These are phyloP conservation scores for Dicycla oo DNA, from an alignment of 2,888 invertebrate genomes.

Conservation along the genomic window DNA sequence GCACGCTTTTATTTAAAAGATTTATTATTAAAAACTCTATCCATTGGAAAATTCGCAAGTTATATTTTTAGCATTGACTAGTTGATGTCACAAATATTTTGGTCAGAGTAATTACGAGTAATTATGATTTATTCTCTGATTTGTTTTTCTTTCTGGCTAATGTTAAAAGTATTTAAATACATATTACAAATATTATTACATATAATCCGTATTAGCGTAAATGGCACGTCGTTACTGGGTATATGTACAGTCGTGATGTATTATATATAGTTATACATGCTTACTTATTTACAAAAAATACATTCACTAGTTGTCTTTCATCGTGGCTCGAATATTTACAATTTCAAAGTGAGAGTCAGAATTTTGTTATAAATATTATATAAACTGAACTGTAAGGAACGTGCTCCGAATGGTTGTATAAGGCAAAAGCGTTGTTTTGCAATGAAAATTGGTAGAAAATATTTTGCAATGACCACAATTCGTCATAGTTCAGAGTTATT, in stretches of 20 bases:
- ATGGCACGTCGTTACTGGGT: conserved; percentile 58
- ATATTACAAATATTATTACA: conserved; percentile 29
- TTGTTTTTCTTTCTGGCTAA: background rate
- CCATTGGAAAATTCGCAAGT: background rate
- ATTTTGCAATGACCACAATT: background rate
- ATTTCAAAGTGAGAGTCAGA: conserved; percentile 41
- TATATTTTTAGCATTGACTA: conserved; percentile 30
- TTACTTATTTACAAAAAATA: conserved; percentile 71
- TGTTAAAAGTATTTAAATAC: conserved; percentile 34
- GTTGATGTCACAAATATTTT: background rate
- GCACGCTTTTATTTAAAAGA: conserved; percentile 31
- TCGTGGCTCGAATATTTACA: conserved; percentile 67
- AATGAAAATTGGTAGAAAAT: background rate
- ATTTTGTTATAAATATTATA: conserved; percentile 10
- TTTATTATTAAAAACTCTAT: conserved; percentile 32
- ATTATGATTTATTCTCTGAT: background rate
- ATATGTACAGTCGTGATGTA: conserved; percentile 54
- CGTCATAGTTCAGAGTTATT: background rate
- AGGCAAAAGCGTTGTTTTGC: background rate
- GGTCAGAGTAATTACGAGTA: background rate
- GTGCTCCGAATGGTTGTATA: background rate
- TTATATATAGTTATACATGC: conserved; percentile 38
- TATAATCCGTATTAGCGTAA: conserved; percentile 30
- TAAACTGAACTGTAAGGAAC: too few species aligned
- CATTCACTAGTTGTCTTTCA: conserved; percentile 79